Conservation (phyloP, 2,797 vertebrate genomes). For the Morus bassanus region DNA sequence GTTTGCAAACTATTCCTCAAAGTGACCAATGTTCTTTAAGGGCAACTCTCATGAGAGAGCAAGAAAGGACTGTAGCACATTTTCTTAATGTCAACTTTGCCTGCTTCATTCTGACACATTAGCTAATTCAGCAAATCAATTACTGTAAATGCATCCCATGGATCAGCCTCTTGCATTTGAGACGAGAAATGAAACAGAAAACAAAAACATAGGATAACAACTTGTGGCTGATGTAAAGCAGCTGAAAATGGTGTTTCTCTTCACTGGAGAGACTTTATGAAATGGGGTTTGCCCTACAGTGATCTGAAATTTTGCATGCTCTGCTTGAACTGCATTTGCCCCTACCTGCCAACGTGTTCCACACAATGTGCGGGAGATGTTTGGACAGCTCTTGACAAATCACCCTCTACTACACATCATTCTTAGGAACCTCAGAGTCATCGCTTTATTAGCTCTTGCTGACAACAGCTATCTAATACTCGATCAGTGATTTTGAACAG, state of each 20-base stretch:
- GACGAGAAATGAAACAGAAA: background rate
- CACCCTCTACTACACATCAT: background rate
- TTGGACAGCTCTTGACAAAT: background rate
- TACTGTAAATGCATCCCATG: background rate
- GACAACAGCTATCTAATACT: background rate
- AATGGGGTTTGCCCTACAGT: background rate
- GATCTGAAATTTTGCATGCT: background rate
- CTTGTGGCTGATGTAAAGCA: background rate
- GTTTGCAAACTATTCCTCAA: background rate
- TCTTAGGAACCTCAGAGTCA: background rate
- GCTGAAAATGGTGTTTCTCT: background rate
- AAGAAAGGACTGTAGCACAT: background rate
- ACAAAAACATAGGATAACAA: accelerated
- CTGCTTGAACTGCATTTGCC: background rate
- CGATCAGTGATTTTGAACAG: background rate
- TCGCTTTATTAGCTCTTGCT: background rate
- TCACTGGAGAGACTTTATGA: background rate
- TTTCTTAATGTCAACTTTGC: accelerated
- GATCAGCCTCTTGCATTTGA: background rate
- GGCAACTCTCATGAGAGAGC: background rate
- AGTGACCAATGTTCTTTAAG: background rate
- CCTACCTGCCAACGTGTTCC: background rate
- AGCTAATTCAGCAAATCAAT: background rate
- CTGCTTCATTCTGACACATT: background rate
- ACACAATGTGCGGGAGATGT: background rate